Base-by-base conservation (phyloP, 2,888 invertebrate species). In the Synanthedon vespiformis region DNA sequence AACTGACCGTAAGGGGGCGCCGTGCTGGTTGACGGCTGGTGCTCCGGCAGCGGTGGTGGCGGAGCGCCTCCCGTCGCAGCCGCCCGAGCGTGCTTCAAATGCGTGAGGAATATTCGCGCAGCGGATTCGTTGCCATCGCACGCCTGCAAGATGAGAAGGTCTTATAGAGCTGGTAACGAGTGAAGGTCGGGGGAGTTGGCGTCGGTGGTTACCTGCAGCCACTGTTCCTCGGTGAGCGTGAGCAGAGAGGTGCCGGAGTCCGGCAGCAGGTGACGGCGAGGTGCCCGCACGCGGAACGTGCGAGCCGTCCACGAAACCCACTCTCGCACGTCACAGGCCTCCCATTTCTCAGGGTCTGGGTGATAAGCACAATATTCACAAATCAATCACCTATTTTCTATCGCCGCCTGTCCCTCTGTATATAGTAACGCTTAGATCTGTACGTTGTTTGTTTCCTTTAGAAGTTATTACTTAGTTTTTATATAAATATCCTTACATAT, bases 291-390 rank as follows among this genome's bases (percentile, higher is more conserved):
- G 55, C 70, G 54, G 76, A 89, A 89, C 55, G 80, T 76, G 54
- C 84, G 79, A 56, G 82, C 72, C 66, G 87, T 87, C 88, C 88
- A 90, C 40, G 79, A 75, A 69, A 89, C 75, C 83, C 89, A 89
- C 40, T 85, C 80, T 53, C 69, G 69, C 67, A 90, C 86, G 70
- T 89, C 89, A n/a, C 65, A 62, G 0, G 68, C 64, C 52, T 69
- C 68, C 90, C 90, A 90, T 59, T 84, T 80, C 60, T 74, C 77
- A 1, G 89, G 89, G 64, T 89, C 89, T 89, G 68, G 1, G 53
- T 52, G 6, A 56, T 53, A 44, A 6, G 5, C 34, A 34, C 34
- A 47, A 40, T n/a, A 50, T 13, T 12, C 5, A 44, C 14, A 44
- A n/a, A n/a, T n/a, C n/a, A n/a, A n/a, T n/a, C n/a, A n/a, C n/a